phyloP scores from a whole-genome alignment of 2,888 invertebrate species.

The Bembecia ichneumoniformis region DNA sequence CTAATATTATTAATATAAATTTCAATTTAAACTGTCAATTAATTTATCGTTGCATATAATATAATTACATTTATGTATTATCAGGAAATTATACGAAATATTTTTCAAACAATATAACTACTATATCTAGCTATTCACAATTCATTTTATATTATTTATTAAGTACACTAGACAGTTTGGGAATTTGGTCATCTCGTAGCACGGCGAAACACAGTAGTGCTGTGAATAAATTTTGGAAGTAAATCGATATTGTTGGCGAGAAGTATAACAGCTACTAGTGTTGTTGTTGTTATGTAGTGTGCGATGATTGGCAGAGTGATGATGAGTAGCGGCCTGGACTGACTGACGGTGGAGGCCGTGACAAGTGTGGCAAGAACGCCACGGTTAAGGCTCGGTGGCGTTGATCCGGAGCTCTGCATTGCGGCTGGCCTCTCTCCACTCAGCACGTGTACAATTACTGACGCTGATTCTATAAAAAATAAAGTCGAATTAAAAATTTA shows the following conservation, averaged over 20 bases:
- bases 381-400: constrained; percentile 43
- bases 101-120: too few relatives aligned
- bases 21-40: too few relatives aligned
- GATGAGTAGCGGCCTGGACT: constrained; percentile 20
- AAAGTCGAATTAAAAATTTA: neutral
- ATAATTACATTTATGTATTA: too few relatives aligned
- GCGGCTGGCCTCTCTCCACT: constrained; percentile 81
- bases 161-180: too few relatives aligned
- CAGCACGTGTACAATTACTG: constrained; percentile 86
- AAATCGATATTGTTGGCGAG: constrained; percentile 9
- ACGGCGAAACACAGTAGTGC: constrained; percentile 2
- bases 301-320: constrained; percentile 21
- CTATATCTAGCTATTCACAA: too few relatives aligned
- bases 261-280: constrained; percentile 19
- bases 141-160: too few relatives aligned
- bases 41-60: too few relatives aligned
- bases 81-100: too few relatives aligned
- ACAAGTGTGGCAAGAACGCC: constrained; percentile 39
- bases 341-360: constrained; percentile 33
- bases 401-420: constrained; percentile 71
- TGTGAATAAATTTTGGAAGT: neutral
- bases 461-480: constrained; percentile 77
- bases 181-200: constrained; percentile 48
- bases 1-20: too few relatives aligned
- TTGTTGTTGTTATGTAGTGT: constrained; percentile 23